Conservation (phyloP, 2,113 vertebrate species). For the Mobula birostris region DNA sequence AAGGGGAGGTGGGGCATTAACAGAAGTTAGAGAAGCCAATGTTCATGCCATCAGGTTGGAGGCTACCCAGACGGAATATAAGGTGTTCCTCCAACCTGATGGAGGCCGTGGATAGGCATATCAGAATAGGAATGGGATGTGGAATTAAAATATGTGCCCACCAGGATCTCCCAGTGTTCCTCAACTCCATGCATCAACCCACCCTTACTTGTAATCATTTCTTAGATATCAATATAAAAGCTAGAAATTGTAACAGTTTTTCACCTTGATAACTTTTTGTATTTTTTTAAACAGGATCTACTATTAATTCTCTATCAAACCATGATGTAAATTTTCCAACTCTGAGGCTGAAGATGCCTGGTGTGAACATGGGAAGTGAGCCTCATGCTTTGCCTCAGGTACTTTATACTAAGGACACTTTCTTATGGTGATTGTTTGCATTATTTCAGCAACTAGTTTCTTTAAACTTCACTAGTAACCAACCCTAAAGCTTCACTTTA, state of each 20-base stretch:
- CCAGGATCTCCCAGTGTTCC: not conserved
- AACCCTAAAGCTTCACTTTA: not conserved
- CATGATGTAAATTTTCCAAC: not conserved
- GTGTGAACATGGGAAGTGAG: not conserved
- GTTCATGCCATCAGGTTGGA: too few species aligned
- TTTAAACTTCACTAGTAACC: too few species aligned
- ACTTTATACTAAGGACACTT: not conserved
- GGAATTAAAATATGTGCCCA: too few species aligned
- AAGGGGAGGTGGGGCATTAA: too few species aligned
- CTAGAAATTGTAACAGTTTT: not conserved
- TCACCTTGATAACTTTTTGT: not conserved
- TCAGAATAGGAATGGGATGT: too few species aligned
- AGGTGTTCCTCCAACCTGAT: too few species aligned
- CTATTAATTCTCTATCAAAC: not conserved
- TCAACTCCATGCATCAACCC: not conserved
- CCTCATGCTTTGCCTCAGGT: not conserved
- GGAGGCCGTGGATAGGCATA: too few species aligned
- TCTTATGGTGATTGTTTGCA: not conserved
- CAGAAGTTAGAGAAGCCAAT: too few species aligned
- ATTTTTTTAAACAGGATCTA: slow-evolving; percentile 5
- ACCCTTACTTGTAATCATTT: not conserved
- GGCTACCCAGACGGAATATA: too few species aligned
- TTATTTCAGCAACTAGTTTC: not conserved
- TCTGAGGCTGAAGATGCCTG: not conserved
- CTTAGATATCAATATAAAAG: not conserved